Conservation (phyloP, 2,888 invertebrate species). For the Ganaspis brasiliensis region DNA sequence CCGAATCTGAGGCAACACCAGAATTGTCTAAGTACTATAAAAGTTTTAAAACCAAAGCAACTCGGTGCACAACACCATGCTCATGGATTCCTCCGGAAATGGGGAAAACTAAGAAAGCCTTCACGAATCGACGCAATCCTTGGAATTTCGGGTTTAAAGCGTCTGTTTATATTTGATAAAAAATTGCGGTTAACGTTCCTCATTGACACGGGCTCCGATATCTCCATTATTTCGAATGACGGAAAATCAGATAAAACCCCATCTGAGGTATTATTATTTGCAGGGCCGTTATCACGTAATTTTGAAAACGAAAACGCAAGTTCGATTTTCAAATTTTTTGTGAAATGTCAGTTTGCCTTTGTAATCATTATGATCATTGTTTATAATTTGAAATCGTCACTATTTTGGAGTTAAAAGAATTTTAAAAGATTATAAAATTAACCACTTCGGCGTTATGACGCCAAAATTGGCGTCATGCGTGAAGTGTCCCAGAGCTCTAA, state of each 20-base stretch:
- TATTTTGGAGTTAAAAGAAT: too few species aligned
- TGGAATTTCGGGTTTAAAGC: constrained; percentile 1
- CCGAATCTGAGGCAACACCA: neutral
- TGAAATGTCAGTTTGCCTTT: too few species aligned
- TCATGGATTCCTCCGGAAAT: neutral
- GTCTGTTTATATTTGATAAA: constrained; percentile 52
- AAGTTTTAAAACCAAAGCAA: neutral
- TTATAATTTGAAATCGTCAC: too few species aligned
- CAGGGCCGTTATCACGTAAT: too few species aligned
- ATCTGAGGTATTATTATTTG: neutral
- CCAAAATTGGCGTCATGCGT: too few species aligned
- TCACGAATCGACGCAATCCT: neutral
- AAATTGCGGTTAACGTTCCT: constrained; percentile 46
- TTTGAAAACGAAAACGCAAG: too few species aligned
- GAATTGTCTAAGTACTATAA: neutral
- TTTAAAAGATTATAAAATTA: too few species aligned
- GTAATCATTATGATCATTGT: too few species aligned
- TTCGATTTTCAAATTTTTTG: too few species aligned
- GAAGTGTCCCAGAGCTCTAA: too few species aligned
- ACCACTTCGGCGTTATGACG: too few species aligned
- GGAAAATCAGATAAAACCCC: neutral
- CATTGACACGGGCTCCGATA: too few species aligned
- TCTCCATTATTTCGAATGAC: neutral
- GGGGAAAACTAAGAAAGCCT: neutral
- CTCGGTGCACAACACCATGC: neutral